Evolutionary conservation across 2,888 invertebrate species (phyloP).

Genomic region (Vanessa cardui): DNA sequence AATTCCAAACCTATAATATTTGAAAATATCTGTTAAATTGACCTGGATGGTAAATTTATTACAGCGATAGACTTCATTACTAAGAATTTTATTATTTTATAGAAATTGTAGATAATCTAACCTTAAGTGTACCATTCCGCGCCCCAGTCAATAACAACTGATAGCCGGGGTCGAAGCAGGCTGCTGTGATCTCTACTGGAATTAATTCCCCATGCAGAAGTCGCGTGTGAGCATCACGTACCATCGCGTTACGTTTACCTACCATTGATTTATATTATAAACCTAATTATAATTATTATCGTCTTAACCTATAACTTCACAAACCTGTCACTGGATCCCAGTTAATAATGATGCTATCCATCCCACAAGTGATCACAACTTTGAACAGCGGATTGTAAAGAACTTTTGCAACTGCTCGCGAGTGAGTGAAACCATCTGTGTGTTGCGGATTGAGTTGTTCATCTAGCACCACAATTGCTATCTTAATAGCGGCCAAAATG

Average conservation of each 20-base stretch:
- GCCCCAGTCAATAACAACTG: slow-evolving; percentile 91
- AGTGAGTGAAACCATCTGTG: slow-evolving; percentile 89
- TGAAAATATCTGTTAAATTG: too few species aligned
- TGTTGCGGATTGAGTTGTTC: slow-evolving; percentile 85
- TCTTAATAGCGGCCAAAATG: slow-evolving; percentile 85
- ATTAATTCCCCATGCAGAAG: slow-evolving; percentile 85
- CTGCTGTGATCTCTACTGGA: slow-evolving; percentile 89
- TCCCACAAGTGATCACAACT: slow-evolving; percentile 88
- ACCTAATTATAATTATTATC: too few species aligned
- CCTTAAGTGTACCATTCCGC: slow-evolving; percentile 88
- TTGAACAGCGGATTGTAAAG: slow-evolving; percentile 90
- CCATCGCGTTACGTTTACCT: slow-evolving; percentile 86
- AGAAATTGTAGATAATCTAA: slow-evolving; percentile 31
- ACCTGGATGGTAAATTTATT: too few species aligned
- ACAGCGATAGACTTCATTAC: too few species aligned
- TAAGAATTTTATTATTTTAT: too few species aligned
- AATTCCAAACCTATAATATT: slow-evolving; percentile 88
- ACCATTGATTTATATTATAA: slow-evolving; percentile 35
- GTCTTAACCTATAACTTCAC: not conserved
- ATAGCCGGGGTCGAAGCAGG: slow-evolving; percentile 88
- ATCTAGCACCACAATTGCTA: slow-evolving; percentile 85
- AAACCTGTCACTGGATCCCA: slow-evolving; percentile 89
- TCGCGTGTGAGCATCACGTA: slow-evolving; percentile 87
- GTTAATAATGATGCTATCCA: slow-evolving; percentile 90
- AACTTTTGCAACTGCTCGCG: slow-evolving; percentile 86